phyloP scores from a whole-genome alignment of 2,797 vertebrate genomes.

The Eutrigla gurnardus region DNA sequence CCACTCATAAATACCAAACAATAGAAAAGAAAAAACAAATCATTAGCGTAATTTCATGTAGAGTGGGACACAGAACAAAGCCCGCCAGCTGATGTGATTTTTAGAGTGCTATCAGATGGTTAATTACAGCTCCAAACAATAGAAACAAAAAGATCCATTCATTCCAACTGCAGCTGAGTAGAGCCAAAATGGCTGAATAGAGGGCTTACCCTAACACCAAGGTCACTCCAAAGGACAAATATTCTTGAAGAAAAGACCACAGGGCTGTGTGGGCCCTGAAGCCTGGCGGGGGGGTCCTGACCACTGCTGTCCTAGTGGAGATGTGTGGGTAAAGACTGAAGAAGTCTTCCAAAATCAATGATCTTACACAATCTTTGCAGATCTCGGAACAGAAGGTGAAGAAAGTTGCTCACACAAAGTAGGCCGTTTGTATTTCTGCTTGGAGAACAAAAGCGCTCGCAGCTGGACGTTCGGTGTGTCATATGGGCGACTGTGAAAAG shows the following conservation, averaged over 20 bases:
- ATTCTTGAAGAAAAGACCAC: slow-evolving; percentile 56
- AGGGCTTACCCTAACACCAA: slow-evolving; percentile 63
- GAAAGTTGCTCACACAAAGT: slow-evolving; percentile 33
- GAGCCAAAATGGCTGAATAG: slow-evolving; percentile 71
- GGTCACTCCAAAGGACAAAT: slow-evolving; percentile 72
- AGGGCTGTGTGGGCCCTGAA: slow-evolving; percentile 62
- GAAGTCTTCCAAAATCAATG: slow-evolving; percentile 58
- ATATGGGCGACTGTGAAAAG: slow-evolving; percentile 57
- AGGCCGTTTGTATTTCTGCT: slow-evolving; percentile 69
- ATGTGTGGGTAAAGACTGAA: slow-evolving; percentile 53
- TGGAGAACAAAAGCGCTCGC: slow-evolving; percentile 58
- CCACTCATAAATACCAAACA: slow-evolving; percentile 39
- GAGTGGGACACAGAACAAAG: slow-evolving; percentile 44
- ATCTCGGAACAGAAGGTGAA: slow-evolving; percentile 68
- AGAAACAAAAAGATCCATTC: slow-evolving; percentile 65
- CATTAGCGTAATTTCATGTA: slow-evolving; percentile 54
- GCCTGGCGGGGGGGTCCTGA: slow-evolving; percentile 60
- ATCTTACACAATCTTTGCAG: slow-evolving; percentile 55
- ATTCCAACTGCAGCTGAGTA: slow-evolving; percentile 39
- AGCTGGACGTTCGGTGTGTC: slow-evolving; percentile 53
- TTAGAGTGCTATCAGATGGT: slow-evolving; percentile 71
- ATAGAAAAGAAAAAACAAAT: slow-evolving; percentile 33
- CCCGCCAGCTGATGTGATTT: slow-evolving; percentile 57
- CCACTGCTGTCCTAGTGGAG: slow-evolving; percentile 66
- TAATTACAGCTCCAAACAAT: slow-evolving; percentile 69